phyloP scores from a whole-genome alignment of 2,888 invertebrate genomes.

The Rhagonycha fulva region DNA sequence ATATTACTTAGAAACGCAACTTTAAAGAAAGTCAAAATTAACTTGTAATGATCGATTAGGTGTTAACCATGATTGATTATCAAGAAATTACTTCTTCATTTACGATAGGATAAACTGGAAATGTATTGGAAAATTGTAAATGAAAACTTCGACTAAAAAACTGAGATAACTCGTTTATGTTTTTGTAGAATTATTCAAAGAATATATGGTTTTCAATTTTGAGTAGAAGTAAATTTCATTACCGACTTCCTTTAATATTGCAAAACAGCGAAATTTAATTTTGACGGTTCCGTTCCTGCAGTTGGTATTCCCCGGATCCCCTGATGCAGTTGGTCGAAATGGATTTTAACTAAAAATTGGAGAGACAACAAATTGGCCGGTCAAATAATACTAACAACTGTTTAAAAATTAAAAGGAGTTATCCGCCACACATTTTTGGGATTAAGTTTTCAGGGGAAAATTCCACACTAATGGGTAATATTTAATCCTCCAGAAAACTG shows the following conservation, averaged over 20 bases:
- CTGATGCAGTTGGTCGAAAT: too few relatives aligned
- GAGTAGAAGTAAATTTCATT: neutral
- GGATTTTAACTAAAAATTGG: too few relatives aligned
- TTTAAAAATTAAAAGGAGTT: too few relatives aligned
- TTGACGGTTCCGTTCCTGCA: neutral
- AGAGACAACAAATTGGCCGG: too few relatives aligned
- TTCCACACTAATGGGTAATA: too few relatives aligned
- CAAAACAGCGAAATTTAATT: neutral
- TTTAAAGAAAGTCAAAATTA: neutral
- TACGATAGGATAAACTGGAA: neutral
- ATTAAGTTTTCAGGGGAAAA: too few relatives aligned
- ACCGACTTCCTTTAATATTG: neutral
- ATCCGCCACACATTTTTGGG: too few relatives aligned
- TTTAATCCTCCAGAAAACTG: too few relatives aligned
- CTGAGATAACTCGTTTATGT: neutral
- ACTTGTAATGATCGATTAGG: neutral
- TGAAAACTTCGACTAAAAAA: neutral
- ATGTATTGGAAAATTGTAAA: conserved; percentile 1
- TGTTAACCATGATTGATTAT: neutral
- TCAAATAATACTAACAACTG: too few relatives aligned
- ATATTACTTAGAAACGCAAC: neutral
- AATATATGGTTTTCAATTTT: neutral
- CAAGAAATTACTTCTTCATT: neutral
- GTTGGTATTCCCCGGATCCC: too few relatives aligned
- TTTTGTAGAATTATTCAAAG: neutral